phyloP scores from a whole-genome alignment of 2,797 vertebrate genomes.

The Austrolebias charrua region DNA sequence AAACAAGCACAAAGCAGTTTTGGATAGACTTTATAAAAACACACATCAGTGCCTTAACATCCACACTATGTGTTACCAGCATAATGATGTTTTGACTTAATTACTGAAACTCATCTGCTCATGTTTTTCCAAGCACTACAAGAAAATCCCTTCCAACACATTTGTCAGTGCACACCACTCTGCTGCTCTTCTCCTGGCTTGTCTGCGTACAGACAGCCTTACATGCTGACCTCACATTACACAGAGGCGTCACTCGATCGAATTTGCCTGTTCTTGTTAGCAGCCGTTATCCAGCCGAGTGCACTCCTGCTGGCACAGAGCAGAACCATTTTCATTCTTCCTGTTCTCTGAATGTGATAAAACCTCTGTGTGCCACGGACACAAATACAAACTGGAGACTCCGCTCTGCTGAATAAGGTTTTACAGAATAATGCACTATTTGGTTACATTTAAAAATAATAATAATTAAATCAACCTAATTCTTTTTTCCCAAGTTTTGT shows the following conservation, averaged over 20 bases:
- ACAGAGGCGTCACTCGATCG: conserved; percentile 45
- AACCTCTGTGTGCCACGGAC: conserved; percentile 23
- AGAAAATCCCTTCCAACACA: conserved; percentile 51
- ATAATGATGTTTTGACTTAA: conserved; percentile 40
- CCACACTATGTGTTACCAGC: conserved; percentile 31
- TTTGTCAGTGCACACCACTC: conserved; percentile 3
- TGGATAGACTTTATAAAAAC: conserved; percentile 6
- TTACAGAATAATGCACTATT: background rate
- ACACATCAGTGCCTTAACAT: conserved; percentile 5
- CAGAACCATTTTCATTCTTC: conserved; percentile 30
- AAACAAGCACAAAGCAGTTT: background rate
- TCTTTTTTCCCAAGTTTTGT: background rate
- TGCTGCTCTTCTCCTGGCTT: conserved; percentile 15
- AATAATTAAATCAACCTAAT: no score
- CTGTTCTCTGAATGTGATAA: conserved; percentile 38
- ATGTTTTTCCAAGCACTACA: conserved; percentile 20
- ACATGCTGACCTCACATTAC: conserved; percentile 53
- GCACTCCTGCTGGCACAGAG: conserved; percentile 27
- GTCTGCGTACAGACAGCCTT: conserved; percentile 32
- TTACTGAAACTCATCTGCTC: conserved; percentile 17
- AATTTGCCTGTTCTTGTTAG: conserved; percentile 53
- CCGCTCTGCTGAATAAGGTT: background rate
- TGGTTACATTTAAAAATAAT: no score
- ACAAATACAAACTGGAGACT: conserved; percentile 14
- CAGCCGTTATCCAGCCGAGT: conserved; percentile 37